A percentile compares a stretch with the other conserved stretches of the same genome.
Conservation (phyloP, 2,797 vertebrate genomes). For the Glyptemys insculpta region DNA sequence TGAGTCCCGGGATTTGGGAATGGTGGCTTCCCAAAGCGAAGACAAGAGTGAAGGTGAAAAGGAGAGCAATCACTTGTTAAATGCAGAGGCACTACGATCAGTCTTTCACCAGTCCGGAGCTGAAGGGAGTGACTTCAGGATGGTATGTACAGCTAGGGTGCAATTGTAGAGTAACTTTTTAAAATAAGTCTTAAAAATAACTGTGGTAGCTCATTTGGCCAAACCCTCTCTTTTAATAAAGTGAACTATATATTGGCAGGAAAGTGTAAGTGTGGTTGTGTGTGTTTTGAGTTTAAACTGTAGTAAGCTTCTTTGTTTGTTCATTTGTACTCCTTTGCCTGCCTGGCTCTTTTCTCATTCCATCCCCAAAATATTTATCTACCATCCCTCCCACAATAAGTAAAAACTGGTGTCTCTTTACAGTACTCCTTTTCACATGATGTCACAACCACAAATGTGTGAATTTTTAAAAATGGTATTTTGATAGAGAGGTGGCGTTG, state of each 20-base stretch:
- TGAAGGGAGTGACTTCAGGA: conserved; percentile 75
- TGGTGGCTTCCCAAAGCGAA: conserved; percentile 52
- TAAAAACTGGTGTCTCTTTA: background rate
- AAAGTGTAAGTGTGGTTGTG: background rate
- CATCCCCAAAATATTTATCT: background rate
- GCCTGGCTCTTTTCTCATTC: background rate
- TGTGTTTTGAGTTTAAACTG: background rate
- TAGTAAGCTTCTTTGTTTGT: background rate
- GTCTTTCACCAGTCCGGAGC: conserved; percentile 83
- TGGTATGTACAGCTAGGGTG: conserved; percentile 76
- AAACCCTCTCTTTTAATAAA: background rate
- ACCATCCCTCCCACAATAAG: background rate
- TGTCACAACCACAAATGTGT: background rate
- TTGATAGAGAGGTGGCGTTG: background rate
- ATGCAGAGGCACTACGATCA: conserved; percentile 86
- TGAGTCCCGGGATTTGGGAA: conserved; percentile 50
- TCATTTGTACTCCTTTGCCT: background rate
- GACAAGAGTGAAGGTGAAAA: conserved; percentile 56
- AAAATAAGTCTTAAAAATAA: background rate
- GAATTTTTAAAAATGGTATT: background rate
- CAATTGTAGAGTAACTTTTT: background rate
- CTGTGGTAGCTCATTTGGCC: background rate
- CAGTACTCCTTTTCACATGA: background rate
- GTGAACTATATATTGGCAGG: background rate
- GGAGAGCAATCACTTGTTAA: conserved; percentile 83